phyloP scores from a whole-genome alignment of 1,140 invertebrate species.

The Lepidurus apus region DNA sequence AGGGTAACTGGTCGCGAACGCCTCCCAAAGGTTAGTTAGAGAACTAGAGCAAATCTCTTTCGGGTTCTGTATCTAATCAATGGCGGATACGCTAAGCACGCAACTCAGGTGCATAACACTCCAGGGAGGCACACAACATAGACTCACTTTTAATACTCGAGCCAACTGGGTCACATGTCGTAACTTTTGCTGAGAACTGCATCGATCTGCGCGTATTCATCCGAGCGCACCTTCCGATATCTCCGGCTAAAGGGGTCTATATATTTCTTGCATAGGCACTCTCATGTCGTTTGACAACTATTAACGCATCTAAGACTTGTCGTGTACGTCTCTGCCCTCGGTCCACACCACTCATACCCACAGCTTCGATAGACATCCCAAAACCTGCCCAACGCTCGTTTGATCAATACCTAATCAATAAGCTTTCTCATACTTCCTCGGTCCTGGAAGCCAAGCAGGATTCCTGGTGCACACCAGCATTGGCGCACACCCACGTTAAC shows the following conservation, averaged over 20 bases:
- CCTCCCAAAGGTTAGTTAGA: no score
- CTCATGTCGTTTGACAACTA: neutral
- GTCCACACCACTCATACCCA: neutral
- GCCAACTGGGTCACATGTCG: constrained; percentile 12
- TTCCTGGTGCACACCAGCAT: neutral
- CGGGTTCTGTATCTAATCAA: neutral
- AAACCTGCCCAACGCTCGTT: neutral
- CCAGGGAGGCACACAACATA: constrained; percentile 20
- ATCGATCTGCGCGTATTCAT: constrained; percentile 18
- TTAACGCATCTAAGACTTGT: neutral
- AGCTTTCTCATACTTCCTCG: neutral
- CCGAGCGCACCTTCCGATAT: neutral
- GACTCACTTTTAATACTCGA: constrained; percentile 7
- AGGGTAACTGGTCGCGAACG: no score
- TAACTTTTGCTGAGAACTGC: neutral
- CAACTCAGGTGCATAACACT: constrained; percentile 18
- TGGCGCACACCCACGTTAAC: constrained; percentile 8
- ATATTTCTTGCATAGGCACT: neutral
- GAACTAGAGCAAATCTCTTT: neutral
- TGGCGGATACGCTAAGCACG: neutral
- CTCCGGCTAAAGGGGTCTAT: neutral
- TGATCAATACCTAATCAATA: constrained; percentile 19
- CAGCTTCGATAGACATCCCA: neutral
- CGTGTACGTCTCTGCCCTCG: neutral
- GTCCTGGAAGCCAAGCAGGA: neutral